These are phyloP conservation scores for Picathartes gymnocephalus DNA, from an alignment of 2,113 vertebrate species.

Conservation along the genomic window DNA sequence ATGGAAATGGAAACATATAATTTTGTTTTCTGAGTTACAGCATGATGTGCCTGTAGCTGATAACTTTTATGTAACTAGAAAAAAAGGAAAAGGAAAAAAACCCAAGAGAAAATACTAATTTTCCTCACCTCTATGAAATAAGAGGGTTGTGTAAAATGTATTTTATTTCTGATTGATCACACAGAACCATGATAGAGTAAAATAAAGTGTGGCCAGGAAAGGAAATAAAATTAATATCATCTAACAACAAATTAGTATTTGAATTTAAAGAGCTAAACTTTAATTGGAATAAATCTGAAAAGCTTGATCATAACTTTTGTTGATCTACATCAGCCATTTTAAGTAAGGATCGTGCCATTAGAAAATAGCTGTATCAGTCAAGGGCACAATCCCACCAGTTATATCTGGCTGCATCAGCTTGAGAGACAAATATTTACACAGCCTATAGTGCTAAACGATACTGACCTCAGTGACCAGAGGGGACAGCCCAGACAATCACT, in stretches of 20 bases:
- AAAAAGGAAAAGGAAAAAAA: not conserved
- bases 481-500: not conserved
- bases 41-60: not conserved
- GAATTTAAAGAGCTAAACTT: not conserved
- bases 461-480: not conserved
- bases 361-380: not conserved
- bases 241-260: not conserved
- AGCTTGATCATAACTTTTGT: not conserved
- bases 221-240: not conserved
- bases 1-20: not conserved
- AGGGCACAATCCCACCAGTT: not conserved
- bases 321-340: not conserved
- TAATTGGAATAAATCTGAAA: not conserved
- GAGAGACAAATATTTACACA: slow-evolving; percentile 15
- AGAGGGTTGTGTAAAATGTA: not conserved
- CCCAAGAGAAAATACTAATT: not conserved
- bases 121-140: not conserved
- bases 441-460: not conserved
- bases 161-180: not conserved
- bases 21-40: slow-evolving; percentile 13
- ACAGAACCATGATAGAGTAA: not conserved
- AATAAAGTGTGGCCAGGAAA: not conserved
- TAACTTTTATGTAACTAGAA: not conserved
- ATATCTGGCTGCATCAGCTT: not conserved
- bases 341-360: not conserved